A percentile compares a stretch with the other conserved stretches of the same genome.
phyloP scores from a whole-genome alignment of 2,888 invertebrate species.

The Osedax frankpressi region DNA sequence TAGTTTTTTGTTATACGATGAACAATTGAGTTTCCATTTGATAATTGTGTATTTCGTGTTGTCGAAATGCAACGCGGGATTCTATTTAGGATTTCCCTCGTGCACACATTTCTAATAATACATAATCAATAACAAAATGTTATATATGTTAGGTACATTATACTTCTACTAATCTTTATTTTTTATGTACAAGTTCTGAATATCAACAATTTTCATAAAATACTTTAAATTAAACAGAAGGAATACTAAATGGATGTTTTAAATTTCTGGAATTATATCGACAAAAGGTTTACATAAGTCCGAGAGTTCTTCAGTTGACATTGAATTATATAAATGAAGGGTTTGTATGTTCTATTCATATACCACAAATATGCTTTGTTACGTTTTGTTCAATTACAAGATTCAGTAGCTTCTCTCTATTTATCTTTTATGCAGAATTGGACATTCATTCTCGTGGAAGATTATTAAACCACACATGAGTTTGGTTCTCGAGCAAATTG shows the following conservation, averaged over 20 bases:
- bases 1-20: too few species aligned
- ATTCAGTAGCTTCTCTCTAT: not conserved
- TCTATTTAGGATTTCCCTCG: too few species aligned
- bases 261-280: constrained; percentile 69
- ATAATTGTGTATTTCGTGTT: too few species aligned
- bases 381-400: not conserved
- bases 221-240: constrained; percentile 33
- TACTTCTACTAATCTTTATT: too few species aligned
- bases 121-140: too few species aligned
- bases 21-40: too few species aligned
- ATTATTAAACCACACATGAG: constrained; percentile 71
- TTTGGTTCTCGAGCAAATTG: constrained; percentile 78
- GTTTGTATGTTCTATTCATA: constrained; percentile 26
- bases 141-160: too few species aligned
- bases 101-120: too few species aligned
- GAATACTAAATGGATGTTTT: constrained; percentile 69
- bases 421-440: constrained; percentile 55
- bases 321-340: constrained; percentile 59
- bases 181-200: too few species aligned
- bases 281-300: constrained; percentile 70
- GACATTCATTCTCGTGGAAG: constrained; percentile 83
- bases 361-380: not conserved
- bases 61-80: too few species aligned
- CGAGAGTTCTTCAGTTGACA: constrained; percentile 80
- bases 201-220: too few species aligned